These are phyloP conservation scores for Priocnemis perturbator DNA, from an alignment of 2,888 invertebrate genomes.

Conservation along the genomic window DNA sequence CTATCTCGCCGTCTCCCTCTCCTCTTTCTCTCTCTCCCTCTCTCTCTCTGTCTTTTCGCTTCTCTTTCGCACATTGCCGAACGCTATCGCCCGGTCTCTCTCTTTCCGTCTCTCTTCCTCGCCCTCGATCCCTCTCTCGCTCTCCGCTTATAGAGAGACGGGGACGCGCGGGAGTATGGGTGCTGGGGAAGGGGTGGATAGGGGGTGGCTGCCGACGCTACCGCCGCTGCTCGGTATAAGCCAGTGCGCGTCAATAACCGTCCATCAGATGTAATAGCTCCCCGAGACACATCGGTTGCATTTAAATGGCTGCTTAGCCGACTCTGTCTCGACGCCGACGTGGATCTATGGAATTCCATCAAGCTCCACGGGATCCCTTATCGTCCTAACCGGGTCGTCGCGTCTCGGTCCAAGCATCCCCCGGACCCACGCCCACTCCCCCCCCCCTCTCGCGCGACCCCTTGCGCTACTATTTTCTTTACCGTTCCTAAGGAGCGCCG, in stretches of 20 bases:
- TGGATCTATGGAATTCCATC: constrained; percentile 76
- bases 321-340: constrained; percentile 75
- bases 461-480: constrained; percentile 49
- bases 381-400: constrained; percentile 72
- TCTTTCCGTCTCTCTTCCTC: constrained; percentile 1
- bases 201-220: constrained; percentile 38
- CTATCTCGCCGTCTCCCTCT: constrained; percentile 13
- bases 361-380: constrained; percentile 74
- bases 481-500: constrained; percentile 42
- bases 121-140: constrained; percentile 10
- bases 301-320: constrained; percentile 76
- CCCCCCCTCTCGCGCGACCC: constrained; percentile 28
- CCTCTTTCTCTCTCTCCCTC: constrained; percentile 7
- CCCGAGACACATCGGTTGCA: constrained; percentile 76
- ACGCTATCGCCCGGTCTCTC: too few species aligned
- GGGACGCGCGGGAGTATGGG: constrained; percentile 21
- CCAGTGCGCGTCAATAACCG: constrained; percentile 75
- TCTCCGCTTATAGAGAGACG: constrained; percentile 24
- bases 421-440: constrained; percentile 38
- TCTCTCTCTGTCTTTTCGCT: constrained; percentile 22
- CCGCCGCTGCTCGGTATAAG: constrained; percentile 71
- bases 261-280: constrained; percentile 76
- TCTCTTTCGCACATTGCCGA: background rate
- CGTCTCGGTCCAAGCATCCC: constrained; percentile 61
- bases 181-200: constrained; percentile 27